Conservation (phyloP, 1,140 invertebrate species). For the Oryctes rhinoceros region DNA sequence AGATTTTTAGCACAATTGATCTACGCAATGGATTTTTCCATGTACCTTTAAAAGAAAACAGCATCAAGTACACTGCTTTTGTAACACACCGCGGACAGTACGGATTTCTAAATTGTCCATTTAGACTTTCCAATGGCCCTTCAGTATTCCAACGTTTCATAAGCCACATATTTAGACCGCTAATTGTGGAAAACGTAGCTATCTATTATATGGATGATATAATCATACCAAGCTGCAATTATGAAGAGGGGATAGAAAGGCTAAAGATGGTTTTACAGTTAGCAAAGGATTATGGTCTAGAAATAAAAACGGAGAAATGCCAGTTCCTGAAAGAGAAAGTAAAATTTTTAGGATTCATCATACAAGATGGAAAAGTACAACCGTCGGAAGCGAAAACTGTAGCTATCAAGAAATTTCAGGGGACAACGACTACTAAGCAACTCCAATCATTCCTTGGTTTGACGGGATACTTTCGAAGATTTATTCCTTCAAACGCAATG, state of each 20-base stretch:
- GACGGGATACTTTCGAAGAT: constrained; percentile 39
- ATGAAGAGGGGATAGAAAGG: constrained; percentile 16
- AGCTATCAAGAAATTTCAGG: constrained; percentile 54
- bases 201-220: constrained; percentile 37
- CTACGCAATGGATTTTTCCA: constrained; percentile 47
- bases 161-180: background rate
- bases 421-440: constrained; percentile 51
- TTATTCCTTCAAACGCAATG: constrained; percentile 8
- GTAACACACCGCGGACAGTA: constrained; percentile 38
- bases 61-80: constrained; percentile 39
- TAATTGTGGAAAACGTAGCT: background rate
- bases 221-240: background rate
- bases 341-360: constrained; percentile 46
- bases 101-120: constrained; percentile 38
- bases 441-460: constrained; percentile 51
- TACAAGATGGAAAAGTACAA: constrained; percentile 25
- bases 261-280: background rate
- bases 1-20: constrained; percentile 44
- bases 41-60: constrained; percentile 42
- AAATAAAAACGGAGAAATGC: constrained; percentile 39
- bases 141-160: constrained; percentile 25
- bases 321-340: constrained; percentile 45
- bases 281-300: constrained; percentile 28
- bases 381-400: constrained; percentile 50
- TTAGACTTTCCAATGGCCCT: constrained; percentile 37